Base-by-base conservation (phyloP, 2,113 vertebrate genomes). In the Archocentrus centrarchus region DNA sequence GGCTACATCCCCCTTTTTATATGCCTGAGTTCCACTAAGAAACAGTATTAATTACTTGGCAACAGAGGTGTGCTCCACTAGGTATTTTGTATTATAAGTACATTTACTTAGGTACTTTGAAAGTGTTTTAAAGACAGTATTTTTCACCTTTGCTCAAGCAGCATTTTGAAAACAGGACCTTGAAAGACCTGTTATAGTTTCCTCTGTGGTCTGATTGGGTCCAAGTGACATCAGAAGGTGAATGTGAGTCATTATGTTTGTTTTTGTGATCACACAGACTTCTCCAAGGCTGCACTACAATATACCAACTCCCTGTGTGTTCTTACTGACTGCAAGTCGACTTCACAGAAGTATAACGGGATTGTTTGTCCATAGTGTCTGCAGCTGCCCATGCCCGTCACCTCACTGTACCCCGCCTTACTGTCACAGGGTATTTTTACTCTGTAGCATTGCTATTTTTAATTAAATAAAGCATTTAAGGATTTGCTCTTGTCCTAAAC, bases 41-140 rank as follows among this genome's bases (percentile, higher is more conserved):
- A 68, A 68, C 15, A 24, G 39, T 47, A 18, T 41, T 47, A 68
- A 0, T 0, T 68, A 41, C 3, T 68, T 47, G 22, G 39, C 41
- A 30, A 0, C 64, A 50, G 64, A 27, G 44, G 22, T 27, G 39
- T 47, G 14, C 14, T 47, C 39, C 8, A 24, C 63, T 68, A 30
- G 30, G 30, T 30, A 4, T 30, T 10, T 11, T 11, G 10, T 41
- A 11, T 41, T 41, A 3, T 41, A 41, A 11, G 9, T 41, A 41
- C 39, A 1, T 41, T 41, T 41, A 11, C 39, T 41, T 41, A 41
- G 3, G 39, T 41, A 41, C 11, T 11, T 41, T 11, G 47, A 68
- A 24, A 66, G 39, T 44, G 44, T 1, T 47, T 50, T 47, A 47
- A 68, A 27, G 64, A 11, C 41, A 30, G 14, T 11, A 11, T 24